These are phyloP conservation scores for Siniperca knerii DNA, from an alignment of 2,113 vertebrate genomes.

Conservation along the genomic window DNA sequence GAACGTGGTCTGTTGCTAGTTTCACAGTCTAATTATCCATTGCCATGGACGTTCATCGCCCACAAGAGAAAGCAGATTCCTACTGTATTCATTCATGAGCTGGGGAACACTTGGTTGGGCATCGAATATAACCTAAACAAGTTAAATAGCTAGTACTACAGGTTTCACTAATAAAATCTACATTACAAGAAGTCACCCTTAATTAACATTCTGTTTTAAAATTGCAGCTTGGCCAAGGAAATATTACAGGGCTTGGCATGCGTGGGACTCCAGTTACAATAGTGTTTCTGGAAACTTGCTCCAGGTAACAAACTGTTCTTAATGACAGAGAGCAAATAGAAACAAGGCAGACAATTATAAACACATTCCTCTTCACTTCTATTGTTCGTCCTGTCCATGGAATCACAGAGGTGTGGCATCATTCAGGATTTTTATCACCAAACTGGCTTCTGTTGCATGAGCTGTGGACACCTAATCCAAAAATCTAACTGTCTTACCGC, in stretches of 20 bases:
- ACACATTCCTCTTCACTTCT: neutral
- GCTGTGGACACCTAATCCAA: neutral
- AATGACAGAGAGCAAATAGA: neutral
- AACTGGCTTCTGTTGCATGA: neutral
- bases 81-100: neutral
- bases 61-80: neutral
- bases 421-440: neutral
- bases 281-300: neutral
- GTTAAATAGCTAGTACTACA: neutral
- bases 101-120: neutral
- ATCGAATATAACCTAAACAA: neutral
- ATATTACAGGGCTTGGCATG: neutral
- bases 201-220: neutral
- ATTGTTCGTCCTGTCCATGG: neutral
- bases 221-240: neutral
- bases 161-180: neutral
- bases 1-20: neutral
- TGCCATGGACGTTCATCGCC: neutral
- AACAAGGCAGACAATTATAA: neutral
- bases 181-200: neutral
- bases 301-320: neutral
- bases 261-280: neutral
- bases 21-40: conserved; percentile 4
- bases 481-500: neutral
- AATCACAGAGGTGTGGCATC: neutral